phyloP scores from a whole-genome alignment of 2,797 vertebrate genomes.

The Dermochelys coriacea region DNA sequence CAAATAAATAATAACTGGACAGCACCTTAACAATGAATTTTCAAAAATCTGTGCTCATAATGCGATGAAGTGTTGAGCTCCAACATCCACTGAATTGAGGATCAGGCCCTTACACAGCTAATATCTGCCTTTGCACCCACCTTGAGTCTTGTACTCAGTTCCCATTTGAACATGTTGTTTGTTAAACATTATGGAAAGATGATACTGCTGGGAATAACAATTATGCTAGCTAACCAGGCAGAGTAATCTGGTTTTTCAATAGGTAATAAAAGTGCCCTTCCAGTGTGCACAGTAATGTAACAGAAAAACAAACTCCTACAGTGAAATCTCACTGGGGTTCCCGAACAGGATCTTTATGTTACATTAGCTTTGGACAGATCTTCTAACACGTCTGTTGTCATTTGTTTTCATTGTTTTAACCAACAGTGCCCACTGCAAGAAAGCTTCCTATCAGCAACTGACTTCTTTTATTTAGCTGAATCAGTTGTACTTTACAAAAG shows the following conservation, averaged over 20 bases:
- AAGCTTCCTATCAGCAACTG: neutral
- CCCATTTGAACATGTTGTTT: neutral
- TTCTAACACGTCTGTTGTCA: neutral
- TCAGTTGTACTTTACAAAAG: neutral
- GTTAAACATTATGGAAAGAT: neutral
- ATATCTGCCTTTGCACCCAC: neutral
- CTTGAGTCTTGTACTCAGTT: neutral
- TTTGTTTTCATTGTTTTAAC: conserved; percentile 13
- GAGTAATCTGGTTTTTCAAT: neutral
- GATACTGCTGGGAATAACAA: neutral
- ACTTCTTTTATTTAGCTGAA: neutral
- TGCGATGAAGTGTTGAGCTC: neutral
- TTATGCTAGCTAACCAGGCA: neutral
- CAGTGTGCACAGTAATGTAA: neutral
- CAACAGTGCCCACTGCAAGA: neutral
- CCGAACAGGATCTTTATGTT: neutral
- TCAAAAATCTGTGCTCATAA: neutral
- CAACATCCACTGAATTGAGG: neutral
- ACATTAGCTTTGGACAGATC: neutral
- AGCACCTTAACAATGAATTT: neutral
- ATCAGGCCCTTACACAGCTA: neutral
- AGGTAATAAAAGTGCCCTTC: neutral
- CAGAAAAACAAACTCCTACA: neutral
- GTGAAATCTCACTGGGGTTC: neutral
- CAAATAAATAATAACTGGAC: neutral